A percentile compares a stretch with the other conserved stretches of the same genome.
These are phyloP conservation scores for Psilopogon haemacephalus DNA, from an alignment of 2,113 vertebrate species.

Conservation along the genomic window DNA sequence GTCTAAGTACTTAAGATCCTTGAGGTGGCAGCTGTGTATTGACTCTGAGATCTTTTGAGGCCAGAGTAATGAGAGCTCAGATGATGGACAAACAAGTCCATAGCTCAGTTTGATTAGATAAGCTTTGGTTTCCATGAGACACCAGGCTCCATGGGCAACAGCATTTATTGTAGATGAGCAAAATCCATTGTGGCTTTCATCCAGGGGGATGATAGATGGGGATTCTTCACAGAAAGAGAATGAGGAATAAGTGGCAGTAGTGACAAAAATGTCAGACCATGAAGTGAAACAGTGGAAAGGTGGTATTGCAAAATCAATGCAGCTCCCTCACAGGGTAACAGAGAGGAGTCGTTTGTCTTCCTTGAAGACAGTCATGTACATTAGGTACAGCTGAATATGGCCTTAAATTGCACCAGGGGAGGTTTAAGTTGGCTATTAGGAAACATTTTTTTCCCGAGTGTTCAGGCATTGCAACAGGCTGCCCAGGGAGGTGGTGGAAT, in stretches of 20 bases:
- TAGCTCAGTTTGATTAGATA: background rate
- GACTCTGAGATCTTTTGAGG: background rate
- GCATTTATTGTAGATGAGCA: background rate
- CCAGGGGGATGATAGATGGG: background rate
- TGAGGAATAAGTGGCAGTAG: background rate
- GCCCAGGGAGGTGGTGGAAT: no score
- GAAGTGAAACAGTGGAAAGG: slow-evolving; percentile 1
- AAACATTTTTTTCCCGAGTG: no score
- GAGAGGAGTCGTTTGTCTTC: background rate
- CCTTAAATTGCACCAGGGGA: no score
- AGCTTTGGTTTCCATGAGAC: background rate
- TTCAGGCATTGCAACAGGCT: no score
- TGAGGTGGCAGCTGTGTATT: background rate
- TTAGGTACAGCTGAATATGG: background rate
- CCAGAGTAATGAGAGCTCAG: background rate
- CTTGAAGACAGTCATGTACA: background rate
- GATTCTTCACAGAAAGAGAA: background rate
- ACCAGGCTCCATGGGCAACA: background rate
- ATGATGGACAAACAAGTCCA: background rate
- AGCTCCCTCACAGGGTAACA: background rate
- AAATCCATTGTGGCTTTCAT: background rate
- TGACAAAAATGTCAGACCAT: background rate
- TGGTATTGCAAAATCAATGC: slow-evolving; percentile 19
- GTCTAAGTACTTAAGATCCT: background rate
- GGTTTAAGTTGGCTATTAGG: no score